Evolutionary conservation across 2,797 vertebrate genomes (phyloP).

Genomic region (Acrocephalus scirpaceus): DNA sequence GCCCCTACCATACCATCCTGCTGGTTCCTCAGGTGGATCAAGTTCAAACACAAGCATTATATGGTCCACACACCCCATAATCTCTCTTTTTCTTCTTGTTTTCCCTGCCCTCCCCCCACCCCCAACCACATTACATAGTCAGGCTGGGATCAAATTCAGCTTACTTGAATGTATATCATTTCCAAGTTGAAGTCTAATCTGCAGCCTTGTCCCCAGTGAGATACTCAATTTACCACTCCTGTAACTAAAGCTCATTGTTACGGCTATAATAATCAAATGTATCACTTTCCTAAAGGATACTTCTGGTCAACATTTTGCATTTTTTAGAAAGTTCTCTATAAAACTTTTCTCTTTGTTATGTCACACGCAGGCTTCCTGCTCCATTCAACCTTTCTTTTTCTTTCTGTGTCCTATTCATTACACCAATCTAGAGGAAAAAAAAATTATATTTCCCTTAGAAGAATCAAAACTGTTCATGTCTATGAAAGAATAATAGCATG

Average conservation of each 20-base stretch:
- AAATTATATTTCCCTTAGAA: constrained; percentile 6
- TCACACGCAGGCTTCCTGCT: neutral
- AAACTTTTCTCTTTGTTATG: constrained; percentile 13
- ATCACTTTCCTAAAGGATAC: constrained; percentile 63
- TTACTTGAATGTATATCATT: constrained; percentile 25
- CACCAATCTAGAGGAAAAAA: neutral
- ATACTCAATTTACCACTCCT: constrained; percentile 48
- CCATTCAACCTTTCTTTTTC: neutral
- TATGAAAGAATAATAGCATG: constrained; percentile 3
- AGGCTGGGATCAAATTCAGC: constrained; percentile 34
- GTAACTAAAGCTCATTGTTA: constrained; percentile 65
- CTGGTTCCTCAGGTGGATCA: constrained; percentile 11
- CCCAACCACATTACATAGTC: constrained; percentile 15
- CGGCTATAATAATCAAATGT: constrained; percentile 51
- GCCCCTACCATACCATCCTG: neutral
- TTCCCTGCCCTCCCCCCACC: neutral
- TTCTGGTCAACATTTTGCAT: constrained; percentile 28
- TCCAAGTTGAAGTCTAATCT: constrained; percentile 54
- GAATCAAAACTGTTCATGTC: constrained; percentile 17
- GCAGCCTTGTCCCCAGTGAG: constrained; percentile 39
- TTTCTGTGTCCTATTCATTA: neutral
- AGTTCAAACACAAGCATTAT: constrained; percentile 29
- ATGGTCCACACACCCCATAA: neutral
- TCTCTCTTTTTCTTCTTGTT: neutral
- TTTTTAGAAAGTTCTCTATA: neutral